Conservation (phyloP, 2,797 vertebrate genomes). For the Sardinella longiceps region DNA sequence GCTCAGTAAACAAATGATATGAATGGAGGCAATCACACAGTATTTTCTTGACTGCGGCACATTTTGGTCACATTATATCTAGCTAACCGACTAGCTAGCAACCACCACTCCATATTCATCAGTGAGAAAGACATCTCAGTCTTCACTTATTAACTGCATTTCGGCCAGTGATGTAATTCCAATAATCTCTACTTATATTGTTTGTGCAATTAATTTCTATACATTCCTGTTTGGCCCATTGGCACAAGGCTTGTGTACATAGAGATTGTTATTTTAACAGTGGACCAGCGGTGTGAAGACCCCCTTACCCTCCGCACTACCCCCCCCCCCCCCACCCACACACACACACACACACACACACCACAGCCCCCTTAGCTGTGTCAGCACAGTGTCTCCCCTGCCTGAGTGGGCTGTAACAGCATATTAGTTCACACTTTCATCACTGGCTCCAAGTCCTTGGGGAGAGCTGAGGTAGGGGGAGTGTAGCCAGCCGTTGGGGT, state of each 20-base stretch:
- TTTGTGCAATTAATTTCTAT: no score
- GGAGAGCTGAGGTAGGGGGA: conserved; percentile 38
- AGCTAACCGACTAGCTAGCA: background rate
- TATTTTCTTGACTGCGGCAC: background rate
- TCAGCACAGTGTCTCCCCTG: conserved; percentile 47
- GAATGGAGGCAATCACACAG: background rate
- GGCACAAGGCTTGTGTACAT: no score
- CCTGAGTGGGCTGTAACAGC: conserved; percentile 39
- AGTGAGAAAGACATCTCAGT: background rate
- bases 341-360: no score
- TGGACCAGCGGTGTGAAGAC: conserved; percentile 14
- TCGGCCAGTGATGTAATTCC: no score
- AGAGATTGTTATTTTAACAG: background rate
- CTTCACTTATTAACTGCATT: background rate
- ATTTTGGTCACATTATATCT: background rate
- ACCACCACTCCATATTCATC: background rate
- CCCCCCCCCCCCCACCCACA: background rate
- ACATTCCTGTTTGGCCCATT: no score
- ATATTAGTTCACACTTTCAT: conserved; percentile 78
- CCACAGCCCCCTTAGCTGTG: conserved; percentile 35
- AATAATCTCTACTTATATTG: no score
- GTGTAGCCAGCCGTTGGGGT: conserved; percentile 60
- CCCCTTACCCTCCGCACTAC: background rate
- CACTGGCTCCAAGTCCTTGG: conserved; percentile 61
- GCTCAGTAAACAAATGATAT: background rate